Percentiles rank a stretch among this genome's conserved stretches.
phyloP scores from a whole-genome alignment of 2,797 vertebrate species.

The Diglossa cyanea region DNA sequence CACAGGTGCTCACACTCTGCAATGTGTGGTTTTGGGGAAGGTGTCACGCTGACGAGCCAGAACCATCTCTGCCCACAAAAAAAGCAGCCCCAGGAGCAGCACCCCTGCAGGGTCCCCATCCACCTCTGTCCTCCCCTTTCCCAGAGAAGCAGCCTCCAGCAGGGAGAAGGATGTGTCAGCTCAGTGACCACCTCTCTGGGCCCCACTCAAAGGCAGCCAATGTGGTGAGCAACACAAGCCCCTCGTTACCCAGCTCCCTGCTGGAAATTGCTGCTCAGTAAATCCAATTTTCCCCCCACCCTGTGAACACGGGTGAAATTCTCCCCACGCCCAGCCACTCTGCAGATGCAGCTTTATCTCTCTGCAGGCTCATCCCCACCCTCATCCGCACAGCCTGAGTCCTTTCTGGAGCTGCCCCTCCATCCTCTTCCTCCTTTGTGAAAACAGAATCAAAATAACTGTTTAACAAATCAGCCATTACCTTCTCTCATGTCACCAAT shows the following conservation, averaged over 20 bases:
- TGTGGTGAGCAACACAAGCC: background rate
- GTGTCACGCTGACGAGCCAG: background rate
- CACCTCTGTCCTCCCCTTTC: background rate
- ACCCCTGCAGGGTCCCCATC: background rate
- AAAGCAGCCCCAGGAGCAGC: background rate
- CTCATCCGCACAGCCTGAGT: background rate
- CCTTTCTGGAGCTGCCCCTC: slow-evolving; percentile 29
- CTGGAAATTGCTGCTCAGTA: background rate
- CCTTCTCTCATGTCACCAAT: slow-evolving; percentile 67
- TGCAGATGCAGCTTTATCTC: background rate
- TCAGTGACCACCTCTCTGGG: background rate
- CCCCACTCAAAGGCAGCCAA: background rate
- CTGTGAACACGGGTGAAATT: background rate
- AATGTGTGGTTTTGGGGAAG: background rate
- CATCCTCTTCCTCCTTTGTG: slow-evolving; percentile 60
- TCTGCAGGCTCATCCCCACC: background rate
- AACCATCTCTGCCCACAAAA: background rate
- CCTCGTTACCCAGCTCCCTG: background rate
- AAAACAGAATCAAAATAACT: slow-evolving; percentile 66
- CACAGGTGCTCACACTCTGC: background rate
- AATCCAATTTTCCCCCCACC: background rate
- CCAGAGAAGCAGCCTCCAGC: background rate
- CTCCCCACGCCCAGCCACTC: background rate
- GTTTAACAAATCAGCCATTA: slow-evolving; percentile 60
- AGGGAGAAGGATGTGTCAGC: background rate